A percentile compares a stretch with the other conserved stretches of the same genome.
Evolutionary conservation across 2,797 vertebrate species (phyloP).

Genomic region (Hylomyscus alleni): DNA sequence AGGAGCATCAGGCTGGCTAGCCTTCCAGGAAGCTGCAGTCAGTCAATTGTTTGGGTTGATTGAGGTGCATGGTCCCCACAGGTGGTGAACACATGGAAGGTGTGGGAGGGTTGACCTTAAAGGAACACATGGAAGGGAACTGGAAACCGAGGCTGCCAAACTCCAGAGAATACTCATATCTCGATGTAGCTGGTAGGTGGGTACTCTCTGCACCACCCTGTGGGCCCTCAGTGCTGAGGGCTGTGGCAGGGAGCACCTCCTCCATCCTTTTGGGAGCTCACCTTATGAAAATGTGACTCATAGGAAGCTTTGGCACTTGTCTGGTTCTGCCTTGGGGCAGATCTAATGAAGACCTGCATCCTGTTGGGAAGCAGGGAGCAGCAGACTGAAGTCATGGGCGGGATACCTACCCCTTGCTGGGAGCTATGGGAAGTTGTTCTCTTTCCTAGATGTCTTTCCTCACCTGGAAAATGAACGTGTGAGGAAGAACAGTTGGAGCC

Average conservation of each 20-base stretch:
- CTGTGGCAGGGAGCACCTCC: neutral
- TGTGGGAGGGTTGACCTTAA: no score
- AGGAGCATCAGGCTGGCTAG: neutral
- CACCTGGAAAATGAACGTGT: neutral
- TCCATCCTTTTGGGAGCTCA: neutral
- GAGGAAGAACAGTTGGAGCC: neutral
- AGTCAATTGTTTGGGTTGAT: neutral
- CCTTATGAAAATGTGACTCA: neutral
- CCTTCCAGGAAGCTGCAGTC: neutral
- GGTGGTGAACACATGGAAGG: neutral
- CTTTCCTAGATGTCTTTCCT: neutral
- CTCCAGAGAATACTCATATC: neutral
- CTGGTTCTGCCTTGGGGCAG: neutral
- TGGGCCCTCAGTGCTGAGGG: neutral
- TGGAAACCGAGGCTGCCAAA: neutral
- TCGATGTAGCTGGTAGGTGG: no score
- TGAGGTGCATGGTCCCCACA: neutral
- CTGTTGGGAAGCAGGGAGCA: neutral
- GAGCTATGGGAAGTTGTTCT: neutral
- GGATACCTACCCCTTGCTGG: neutral
- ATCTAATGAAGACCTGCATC: neutral
- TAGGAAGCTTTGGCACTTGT: neutral
- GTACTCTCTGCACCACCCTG: neutral
- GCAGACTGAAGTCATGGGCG: neutral
- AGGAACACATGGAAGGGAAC: neutral